These are phyloP conservation scores for Scomber colias DNA, from an alignment of 2,113 vertebrate genomes.

Conservation along the genomic window DNA sequence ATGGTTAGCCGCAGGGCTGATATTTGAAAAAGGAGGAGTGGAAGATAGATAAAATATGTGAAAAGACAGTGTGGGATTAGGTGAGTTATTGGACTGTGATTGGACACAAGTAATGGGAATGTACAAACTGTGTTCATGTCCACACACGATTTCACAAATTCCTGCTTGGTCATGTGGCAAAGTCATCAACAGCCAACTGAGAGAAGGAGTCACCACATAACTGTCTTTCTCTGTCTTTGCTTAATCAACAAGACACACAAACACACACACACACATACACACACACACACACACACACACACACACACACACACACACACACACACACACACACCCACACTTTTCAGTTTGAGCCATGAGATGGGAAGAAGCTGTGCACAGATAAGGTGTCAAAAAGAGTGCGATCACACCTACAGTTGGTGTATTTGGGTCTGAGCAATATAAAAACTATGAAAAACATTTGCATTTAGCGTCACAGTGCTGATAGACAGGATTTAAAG, in stretches of 20 bases:
- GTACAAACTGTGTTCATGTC: neutral
- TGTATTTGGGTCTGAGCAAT: neutral
- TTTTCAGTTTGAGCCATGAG: neutral
- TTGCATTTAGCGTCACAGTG: neutral
- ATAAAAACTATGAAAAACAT: neutral
- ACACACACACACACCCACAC: neutral
- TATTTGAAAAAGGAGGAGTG: neutral
- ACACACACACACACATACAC: neutral
- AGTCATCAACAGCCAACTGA: constrained; percentile 40
- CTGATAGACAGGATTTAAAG: neutral
- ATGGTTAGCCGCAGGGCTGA: neutral
- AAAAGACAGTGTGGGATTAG: constrained; percentile 23
- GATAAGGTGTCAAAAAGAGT: constrained; percentile 13
- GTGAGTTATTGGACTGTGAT: constrained; percentile 8
- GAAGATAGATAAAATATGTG: neutral
- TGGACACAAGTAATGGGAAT: neutral
- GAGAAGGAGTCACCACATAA: constrained; percentile 26
- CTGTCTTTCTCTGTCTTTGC: constrained; percentile 5
- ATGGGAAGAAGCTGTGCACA: constrained; percentile 17
- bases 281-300: neutral
- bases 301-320: neutral
- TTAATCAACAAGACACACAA: constrained; percentile 38
- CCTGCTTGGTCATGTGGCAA: constrained; percentile 56
- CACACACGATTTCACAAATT: constrained; percentile 49
- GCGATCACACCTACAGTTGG: constrained; percentile 15